Evolutionary conservation across 2,888 invertebrate species (phyloP), one percentile per base, ranked within the genome.

Genomic region (Phaonia tiefii): DNA sequence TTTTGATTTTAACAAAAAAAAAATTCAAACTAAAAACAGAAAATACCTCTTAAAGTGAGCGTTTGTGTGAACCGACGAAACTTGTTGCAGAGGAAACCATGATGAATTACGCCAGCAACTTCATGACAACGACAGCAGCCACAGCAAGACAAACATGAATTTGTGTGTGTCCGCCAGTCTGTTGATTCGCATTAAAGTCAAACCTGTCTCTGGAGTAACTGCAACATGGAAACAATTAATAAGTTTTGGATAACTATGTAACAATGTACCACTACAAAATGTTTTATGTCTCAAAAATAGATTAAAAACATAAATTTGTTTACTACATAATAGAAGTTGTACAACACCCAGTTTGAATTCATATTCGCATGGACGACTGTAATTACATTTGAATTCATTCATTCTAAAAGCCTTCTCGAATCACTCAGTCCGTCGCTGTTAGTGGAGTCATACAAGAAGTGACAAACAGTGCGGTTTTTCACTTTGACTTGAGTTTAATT

Each of bases 71-170:
- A 76, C 72, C 25, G 31, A 82, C 25, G 31, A 82, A 83, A 83
- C 83, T 75, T 72, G 83, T 79, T 83, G 60, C 74, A 83, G 69
- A 80, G 80, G 80, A 82, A 82, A 80, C 75, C 78, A 79, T 79
- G 80, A 82, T 82, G 83, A 83, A 82, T 83, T 80, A 79, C 75
- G 74, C 79, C 17, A 54, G 65, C 58, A 75, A 26, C 15, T 17
- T 1, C 49, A 51, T 31, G 8, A 31, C 31, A 51, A 20, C 51
- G 20, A 20, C 20, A 44, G 44, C 63, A 54, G 67, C 22, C 37
- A 56, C 56, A 5, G 8, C 31, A 31, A 76, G 69, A 58, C 65
- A 76, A 80, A 74, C 70, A 66, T 74, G 70, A 31, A 73, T 76
- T 80, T 70, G 2, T 37, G 60, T 20, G 4, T 31, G 8, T 5